phyloP scores from a whole-genome alignment of 2,888 invertebrate species.

The Catocala sponsa region DNA sequence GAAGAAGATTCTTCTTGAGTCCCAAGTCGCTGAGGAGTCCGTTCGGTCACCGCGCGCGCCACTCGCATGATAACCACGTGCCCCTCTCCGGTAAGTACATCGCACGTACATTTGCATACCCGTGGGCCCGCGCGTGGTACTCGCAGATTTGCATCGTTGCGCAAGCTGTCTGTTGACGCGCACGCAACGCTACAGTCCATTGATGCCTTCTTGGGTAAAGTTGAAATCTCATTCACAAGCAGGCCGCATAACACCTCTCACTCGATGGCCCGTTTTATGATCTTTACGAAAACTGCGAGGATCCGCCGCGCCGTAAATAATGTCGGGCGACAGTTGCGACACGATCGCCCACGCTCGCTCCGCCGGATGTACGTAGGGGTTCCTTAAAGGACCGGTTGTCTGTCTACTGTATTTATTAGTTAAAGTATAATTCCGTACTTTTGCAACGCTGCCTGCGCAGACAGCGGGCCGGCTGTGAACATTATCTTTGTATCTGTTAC shows the following conservation, averaged over 20 bases:
- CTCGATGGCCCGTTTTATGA: conserved; percentile 59
- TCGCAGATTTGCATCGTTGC: conserved; percentile 70
- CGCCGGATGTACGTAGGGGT: conserved; percentile 87
- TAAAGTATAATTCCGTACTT: conserved; percentile 65
- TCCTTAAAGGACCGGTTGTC: conserved; percentile 80
- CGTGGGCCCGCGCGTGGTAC: conserved; percentile 59
- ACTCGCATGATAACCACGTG: conserved; percentile 89
- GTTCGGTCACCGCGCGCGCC: conserved; percentile 88
- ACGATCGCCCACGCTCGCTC: conserved; percentile 71
- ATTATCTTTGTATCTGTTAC: conserved; percentile 80
- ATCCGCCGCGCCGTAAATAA: conserved; percentile 74
- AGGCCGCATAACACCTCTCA: conserved; percentile 59
- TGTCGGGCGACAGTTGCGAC: conserved; percentile 79
- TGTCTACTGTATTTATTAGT: conserved; percentile 63
- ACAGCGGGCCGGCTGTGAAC: conserved; percentile 80
- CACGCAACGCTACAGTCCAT: conserved; percentile 70
- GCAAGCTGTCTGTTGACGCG: conserved; percentile 52
- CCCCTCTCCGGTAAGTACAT: conserved; percentile 91
- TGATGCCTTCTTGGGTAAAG: conserved; percentile 69
- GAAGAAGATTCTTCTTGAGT: conserved; percentile 94
- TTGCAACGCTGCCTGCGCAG: conserved; percentile 80
- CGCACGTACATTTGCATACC: conserved; percentile 47
- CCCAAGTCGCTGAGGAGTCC: conserved; percentile 94
- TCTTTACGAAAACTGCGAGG: conserved; percentile 63
- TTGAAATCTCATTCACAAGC: conserved; percentile 72